Evolutionary conservation across 2,888 invertebrate genomes (phyloP).

Genomic region (Microctonus aethiopoides): DNA sequence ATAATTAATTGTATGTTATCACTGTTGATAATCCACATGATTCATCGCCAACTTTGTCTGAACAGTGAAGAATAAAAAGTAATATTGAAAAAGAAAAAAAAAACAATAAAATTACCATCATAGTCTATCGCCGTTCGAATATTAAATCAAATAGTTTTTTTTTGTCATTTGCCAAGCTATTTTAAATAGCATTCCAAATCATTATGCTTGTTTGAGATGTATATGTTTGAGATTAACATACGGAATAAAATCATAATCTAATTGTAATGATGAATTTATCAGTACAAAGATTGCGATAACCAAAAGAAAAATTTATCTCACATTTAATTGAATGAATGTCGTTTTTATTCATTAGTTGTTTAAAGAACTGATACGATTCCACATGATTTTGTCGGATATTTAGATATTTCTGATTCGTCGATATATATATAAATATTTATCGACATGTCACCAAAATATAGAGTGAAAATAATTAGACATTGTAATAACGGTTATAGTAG

Average conservation of each 20-base stretch:
- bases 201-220: not conserved
- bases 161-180: not conserved
- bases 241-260: slow-evolving; percentile 11
- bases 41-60: not conserved
- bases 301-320: slow-evolving; percentile 8
- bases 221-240: not conserved
- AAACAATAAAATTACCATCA: not conserved
- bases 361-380: slow-evolving; percentile 7
- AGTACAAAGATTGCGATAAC: slow-evolving; percentile 36
- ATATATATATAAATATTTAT: slow-evolving; percentile 42
- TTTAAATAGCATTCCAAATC: slow-evolving; percentile 12
- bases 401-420: slow-evolving; percentile 37
- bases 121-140: slow-evolving; percentile 8
- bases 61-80: not conserved
- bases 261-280: slow-evolving; percentile 40
- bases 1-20: not conserved
- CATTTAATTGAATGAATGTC: slow-evolving; percentile 2
- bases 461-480: not conserved
- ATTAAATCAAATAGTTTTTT: not conserved
- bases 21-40: not conserved
- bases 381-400: slow-evolving; percentile 5
- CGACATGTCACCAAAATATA: slow-evolving; percentile 26
- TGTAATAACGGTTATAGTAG: slow-evolving; percentile 2
- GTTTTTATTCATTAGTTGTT: not conserved
- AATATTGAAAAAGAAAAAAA: not conserved